Evolutionary conservation across 2,888 invertebrate genomes (phyloP), one percentile per base, ranked within the genome.

Genomic region (Steinernema scapterisci): DNA sequence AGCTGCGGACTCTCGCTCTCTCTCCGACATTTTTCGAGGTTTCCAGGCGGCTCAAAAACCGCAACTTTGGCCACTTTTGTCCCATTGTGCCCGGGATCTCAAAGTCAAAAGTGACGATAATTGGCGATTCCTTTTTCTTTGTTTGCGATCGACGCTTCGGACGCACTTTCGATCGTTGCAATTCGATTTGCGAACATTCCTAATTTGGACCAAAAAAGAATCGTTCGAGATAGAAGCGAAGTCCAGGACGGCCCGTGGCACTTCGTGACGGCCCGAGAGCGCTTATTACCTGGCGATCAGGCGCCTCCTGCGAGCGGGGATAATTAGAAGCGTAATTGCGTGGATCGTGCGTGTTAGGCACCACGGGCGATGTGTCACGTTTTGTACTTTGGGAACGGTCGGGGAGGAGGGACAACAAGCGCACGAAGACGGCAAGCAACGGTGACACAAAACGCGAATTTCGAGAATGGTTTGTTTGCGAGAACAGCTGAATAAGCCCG

Each of bases 11-110:
- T 25, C 9, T 13, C 23, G 11, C n/a, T 7, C 11, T 9, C n/a
- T 38, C 38, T 38, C 38, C 38, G 38, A 9, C 38, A 9, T 38
- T 38, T 9, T 9, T 38, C 9, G 3, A 9, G 38, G 38, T 38
- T 38, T 38, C 38, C 38, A 38, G 38, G 38, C 54, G 21, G 25
- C 21, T 25, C 54, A 13, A 25, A 48, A 54, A 19, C 51, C 63
- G 63, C 63, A 63, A 63, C 63, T 63, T 31, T 16, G 7, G n/a
- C 48, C n/a, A n/a, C 48, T 48, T 48, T 48, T 48, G 48, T 48
- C 48, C 48, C 13, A n/a, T 48, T 48, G 48, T 48, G 48, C 48
- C n/a, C 48, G 19, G 13, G 3, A 6, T 48, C 48, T 13, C 13
- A 54, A 25, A 54, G 23, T 54, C 23, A 54, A 25, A 54, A 23